These are phyloP conservation scores for Geotrypetes seraphini DNA, from an alignment of 2,797 vertebrate species.

Conservation along the genomic window DNA sequence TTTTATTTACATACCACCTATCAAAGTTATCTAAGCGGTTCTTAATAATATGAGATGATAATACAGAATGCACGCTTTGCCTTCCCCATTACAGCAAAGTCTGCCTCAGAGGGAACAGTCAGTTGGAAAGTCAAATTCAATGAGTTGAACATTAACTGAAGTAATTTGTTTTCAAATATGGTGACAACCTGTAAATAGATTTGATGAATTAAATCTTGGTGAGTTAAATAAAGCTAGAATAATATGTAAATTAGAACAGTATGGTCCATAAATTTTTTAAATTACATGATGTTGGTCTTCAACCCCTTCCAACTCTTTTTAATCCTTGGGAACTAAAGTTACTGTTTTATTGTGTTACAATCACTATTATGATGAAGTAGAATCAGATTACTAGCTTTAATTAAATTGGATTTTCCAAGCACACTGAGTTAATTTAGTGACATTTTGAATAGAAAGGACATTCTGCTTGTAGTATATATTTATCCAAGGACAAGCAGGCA, in stretches of 20 bases:
- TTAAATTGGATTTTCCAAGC: too few relatives aligned
- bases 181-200: background rate
- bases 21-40: too few relatives aligned
- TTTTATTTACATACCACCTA: too few relatives aligned
- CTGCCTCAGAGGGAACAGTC: background rate
- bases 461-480: too few relatives aligned
- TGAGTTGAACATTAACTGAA: background rate
- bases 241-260: background rate
- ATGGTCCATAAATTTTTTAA: background rate
- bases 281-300: background rate
- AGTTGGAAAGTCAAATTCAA: background rate
- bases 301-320: background rate
- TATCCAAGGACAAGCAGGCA: too few relatives aligned
- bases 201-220: background rate
- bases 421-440: too few relatives aligned
- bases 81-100: slow-evolving; percentile 1
- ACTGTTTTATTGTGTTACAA: background rate
- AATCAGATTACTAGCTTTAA: background rate
- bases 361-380: background rate
- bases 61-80: background rate
- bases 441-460: too few relatives aligned
- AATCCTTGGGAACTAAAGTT: background rate
- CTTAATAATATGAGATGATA: too few relatives aligned
- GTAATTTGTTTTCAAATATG: background rate
- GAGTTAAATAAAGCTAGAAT: background rate